Base-by-base conservation (phyloP, 2,797 vertebrate species). In the Xiphorhynchus erythropygius region DNA sequence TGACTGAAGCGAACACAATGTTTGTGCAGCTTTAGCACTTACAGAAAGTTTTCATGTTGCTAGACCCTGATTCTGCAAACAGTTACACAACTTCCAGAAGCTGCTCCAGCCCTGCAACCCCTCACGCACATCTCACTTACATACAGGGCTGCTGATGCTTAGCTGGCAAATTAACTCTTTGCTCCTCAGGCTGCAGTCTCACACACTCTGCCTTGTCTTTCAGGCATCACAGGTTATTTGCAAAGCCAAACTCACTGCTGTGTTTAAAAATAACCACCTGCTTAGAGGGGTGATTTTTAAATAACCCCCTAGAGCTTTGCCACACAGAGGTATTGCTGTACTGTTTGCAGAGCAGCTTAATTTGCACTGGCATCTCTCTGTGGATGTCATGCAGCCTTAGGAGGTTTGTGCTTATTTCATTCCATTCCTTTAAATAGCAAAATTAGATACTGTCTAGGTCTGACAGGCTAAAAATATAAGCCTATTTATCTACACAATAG, bases 391-490 rank as follows among this genome's bases (percentile, higher is more conserved):
- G 62, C 62, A 32, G 75, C 89, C 84, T 89, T 57, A 79, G 52
- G 60, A 96, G 77, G 56, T 49, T 84, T 87, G 73, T 22, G n/a
- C 53, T 95, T 87, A 76, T 68, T 95, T 88, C 4, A 4, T 80
- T 39, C 49, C n/a, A 93, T 62, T 91, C 42, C 52, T 91, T 79
- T 89, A 74, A 92, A 87, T 27, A 67, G 81, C 49, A 95, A 91
- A 96, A 94, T 89, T 92, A 93, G 86, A 95, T 64, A 67, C 52
- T 82, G 64, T 62, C 86, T 77, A 94, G 76, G 75, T 94, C 71
- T 88, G 70, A 94, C 37, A 82, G 12, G 53, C 81, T 94, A 83
- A 92, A 94, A 96, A 76, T 68, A 67, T 12, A 83, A 96, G 42
- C 57, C 41, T 57, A 35, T 76, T 87, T 90, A 91, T 75, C 75